A percentile compares a stretch with the other conserved stretches of the same genome.
Evolutionary conservation across 92 coral and sea anemone species (phyloP).

Genomic region (Paragorgia papillata): DNA sequence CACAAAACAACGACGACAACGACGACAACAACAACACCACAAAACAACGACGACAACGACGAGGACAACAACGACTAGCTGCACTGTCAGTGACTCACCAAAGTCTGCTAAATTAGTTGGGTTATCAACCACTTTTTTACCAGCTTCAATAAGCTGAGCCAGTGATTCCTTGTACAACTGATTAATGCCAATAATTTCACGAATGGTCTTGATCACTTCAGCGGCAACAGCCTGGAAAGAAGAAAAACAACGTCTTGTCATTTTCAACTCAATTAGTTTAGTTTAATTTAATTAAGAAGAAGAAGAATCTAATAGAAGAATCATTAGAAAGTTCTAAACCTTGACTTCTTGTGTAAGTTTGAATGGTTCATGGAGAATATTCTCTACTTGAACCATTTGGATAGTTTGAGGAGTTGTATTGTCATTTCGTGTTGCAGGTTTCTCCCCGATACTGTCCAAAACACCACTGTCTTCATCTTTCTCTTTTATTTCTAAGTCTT

Average conservation of each 20-base stretch:
- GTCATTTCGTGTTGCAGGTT: neutral
- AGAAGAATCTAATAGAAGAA: too few relatives aligned
- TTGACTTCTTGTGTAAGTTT: conserved; percentile 89
- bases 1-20: too few relatives aligned
- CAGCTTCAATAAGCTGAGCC: conserved; percentile 98
- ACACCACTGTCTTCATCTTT: neutral
- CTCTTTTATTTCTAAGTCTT: neutral
- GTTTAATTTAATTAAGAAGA: neutral
- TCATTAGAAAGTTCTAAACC: conserved; percentile 40
- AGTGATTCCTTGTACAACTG: conserved; percentile 94
- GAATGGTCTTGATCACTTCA: conserved; percentile 92
- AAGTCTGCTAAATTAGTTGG: conserved; percentile 95
- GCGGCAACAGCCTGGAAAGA: conserved; percentile 83
- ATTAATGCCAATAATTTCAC: conserved; percentile 88
- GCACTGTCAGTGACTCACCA: too few relatives aligned
- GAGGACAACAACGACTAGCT: too few relatives aligned
- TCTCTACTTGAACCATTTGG: conserved; percentile 93
- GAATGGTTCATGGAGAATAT: conserved; percentile 88
- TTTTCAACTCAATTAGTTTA: neutral
- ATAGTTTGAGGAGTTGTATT: conserved; percentile 60
- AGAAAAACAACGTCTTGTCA: too few relatives aligned
- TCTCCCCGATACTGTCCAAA: neutral
- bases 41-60: too few relatives aligned
- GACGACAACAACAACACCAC: too few relatives aligned
- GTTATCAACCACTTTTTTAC: conserved; percentile 96